Conservation (phyloP, 2,888 invertebrate genomes). For the Maniola hyperantus region DNA sequence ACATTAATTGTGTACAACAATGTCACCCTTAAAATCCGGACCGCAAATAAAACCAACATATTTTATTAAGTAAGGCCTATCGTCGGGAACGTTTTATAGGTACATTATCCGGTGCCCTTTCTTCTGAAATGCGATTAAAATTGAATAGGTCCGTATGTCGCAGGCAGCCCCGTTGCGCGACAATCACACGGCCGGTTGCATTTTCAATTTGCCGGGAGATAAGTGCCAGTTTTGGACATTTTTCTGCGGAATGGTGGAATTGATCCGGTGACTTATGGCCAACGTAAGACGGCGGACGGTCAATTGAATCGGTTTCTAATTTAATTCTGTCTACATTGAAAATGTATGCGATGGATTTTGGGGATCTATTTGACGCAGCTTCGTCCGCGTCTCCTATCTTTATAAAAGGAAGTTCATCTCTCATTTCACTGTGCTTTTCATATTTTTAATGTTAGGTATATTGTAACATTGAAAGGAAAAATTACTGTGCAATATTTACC, state of each 20-base stretch:
- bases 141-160: slow-evolving; percentile 82
- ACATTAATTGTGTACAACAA: slow-evolving; percentile 73
- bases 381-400: slow-evolving; percentile 4
- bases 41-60: slow-evolving; percentile 77
- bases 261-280: slow-evolving; percentile 80
- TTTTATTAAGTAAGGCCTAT: slow-evolving; percentile 71
- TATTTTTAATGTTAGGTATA: background rate
- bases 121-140: slow-evolving; percentile 82
- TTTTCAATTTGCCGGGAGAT: slow-evolving; percentile 82
- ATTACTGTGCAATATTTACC: too few species aligned
- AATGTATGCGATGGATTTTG: slow-evolving; percentile 35
- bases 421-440: background rate
- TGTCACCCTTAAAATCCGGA: slow-evolving; percentile 67
- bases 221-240: slow-evolving; percentile 78
- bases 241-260: slow-evolving; percentile 78
- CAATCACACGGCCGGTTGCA: slow-evolving; percentile 80
- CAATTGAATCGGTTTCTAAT: slow-evolving; percentile 71
- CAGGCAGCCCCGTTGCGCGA: slow-evolving; percentile 74
- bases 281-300: slow-evolving; percentile 70
- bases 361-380: slow-evolving; percentile 34
- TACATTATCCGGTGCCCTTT: slow-evolving; percentile 80
- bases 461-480: background rate
- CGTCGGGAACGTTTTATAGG: slow-evolving; percentile 68
- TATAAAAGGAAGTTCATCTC: slow-evolving; percentile 4
- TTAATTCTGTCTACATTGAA: slow-evolving; percentile 42